phyloP scores from a whole-genome alignment of 2,888 invertebrate genomes.

The Troilus luridus region DNA sequence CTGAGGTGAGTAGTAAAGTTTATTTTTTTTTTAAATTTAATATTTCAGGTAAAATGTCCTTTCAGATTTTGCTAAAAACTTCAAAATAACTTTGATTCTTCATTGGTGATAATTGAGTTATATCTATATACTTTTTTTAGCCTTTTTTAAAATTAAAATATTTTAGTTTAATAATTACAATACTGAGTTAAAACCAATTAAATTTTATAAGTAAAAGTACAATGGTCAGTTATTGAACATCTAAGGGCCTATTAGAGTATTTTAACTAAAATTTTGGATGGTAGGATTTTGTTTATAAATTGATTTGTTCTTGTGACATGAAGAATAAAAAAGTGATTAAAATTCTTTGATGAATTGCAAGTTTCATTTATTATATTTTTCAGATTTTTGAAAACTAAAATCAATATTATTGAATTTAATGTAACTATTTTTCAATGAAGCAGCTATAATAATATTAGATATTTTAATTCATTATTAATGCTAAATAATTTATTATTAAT shows the following conservation, averaged over 20 bases:
- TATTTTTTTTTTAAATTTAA: neutral
- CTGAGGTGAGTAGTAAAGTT: constrained; percentile 83
- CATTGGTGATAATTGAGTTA: neutral
- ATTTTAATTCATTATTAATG: neutral
- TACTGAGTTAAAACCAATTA: neutral
- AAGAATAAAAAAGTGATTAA: neutral
- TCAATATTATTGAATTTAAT: neutral
- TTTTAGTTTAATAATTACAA: neutral
- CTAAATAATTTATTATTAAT: too few species aligned
- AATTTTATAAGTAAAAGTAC: neutral
- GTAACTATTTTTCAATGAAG: neutral
- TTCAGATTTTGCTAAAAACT: neutral
- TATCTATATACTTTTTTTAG: neutral
- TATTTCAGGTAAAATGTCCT: neutral
- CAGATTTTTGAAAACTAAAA: neutral
- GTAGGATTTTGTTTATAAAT: neutral
- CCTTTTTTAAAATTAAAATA: neutral
- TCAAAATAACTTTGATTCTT: neutral
- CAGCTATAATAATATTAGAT: neutral
- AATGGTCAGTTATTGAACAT: constrained; percentile 12
- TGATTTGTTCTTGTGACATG: neutral
- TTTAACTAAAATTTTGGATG: neutral
- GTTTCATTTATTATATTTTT: neutral
- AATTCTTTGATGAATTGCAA: neutral
- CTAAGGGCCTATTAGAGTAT: neutral